Evolutionary conservation across 2,113 vertebrate genomes (phyloP), one percentile per base, ranked within the genome.

Genomic region (Zingel zingel): DNA sequence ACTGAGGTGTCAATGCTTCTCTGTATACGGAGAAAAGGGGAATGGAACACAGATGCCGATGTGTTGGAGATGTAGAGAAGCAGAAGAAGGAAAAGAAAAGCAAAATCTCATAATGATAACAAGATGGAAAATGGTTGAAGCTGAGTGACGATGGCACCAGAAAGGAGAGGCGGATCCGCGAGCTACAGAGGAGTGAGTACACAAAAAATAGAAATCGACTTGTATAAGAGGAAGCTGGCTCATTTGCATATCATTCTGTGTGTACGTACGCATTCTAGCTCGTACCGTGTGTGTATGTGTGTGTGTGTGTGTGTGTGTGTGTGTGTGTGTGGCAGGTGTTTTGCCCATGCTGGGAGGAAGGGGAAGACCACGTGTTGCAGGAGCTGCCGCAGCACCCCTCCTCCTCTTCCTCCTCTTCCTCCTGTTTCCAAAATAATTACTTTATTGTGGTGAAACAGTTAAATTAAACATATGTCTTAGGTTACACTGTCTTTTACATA

Each of bases 251-350:
- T 86, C 3, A 56, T 45, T 58, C 79, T 77, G 81, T 68, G 85
- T 43, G 39, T 43, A 43, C 39, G 39, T 43, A 43, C 39, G 39
- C 39, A 10, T 39, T 8, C 39, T 39, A 39, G 1, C 39, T 39
- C 39, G 39, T 39, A 39, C 39, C 8, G 39, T 39, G 56, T 69
- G 88, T 76, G 77, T 61, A 64, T 77, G 71, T 62, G 59, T 67
- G 65, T 59, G 30, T 61, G 53, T 48, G 63, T 66, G 76, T 75
- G 75, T 68, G 59, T 27, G 74, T 58, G 75, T 87, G 30, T 21
- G n/a, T 58, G 54, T 66, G 51, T 53, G 79, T 88, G 77, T 86
- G 84, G 94, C 95, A 95, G 95, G 95, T 95, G 95, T 88, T 91
- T 92, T 91, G 84, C 79, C 90, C 89, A 71, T 33, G 84, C 88